Conservation (phyloP, 2,113 vertebrate species). For the Perca fluviatilis region DNA sequence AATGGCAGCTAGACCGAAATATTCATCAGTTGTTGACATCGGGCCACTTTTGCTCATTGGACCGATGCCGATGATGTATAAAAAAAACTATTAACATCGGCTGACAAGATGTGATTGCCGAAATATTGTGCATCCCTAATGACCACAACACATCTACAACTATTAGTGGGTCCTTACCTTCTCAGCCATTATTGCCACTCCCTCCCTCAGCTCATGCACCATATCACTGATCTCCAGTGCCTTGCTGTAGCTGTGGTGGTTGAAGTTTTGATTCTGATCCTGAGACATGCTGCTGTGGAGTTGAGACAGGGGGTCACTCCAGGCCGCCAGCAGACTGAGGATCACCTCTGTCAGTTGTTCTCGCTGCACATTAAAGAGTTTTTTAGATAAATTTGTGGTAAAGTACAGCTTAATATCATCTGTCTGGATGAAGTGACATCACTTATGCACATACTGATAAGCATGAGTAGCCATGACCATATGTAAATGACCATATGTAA, state of each 20-base stretch:
- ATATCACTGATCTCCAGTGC: conserved; percentile 82
- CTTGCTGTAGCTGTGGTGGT: conserved; percentile 77
- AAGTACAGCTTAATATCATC: not conserved
- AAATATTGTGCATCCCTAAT: too few relatives aligned
- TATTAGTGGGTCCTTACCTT: conserved; percentile 61
- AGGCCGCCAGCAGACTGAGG: conserved; percentile 79
- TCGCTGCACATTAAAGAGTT: conserved; percentile 58
- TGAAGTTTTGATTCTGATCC: conserved; percentile 72
- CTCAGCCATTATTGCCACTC: conserved; percentile 80
- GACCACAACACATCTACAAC: not conserved
- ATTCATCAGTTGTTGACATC: too few relatives aligned
- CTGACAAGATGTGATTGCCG: too few relatives aligned
- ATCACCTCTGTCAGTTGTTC: conserved; percentile 82
- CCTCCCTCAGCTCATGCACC: conserved; percentile 78
- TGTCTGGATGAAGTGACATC: not conserved
- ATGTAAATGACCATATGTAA: not conserved
- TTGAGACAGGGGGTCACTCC: conserved; percentile 80
- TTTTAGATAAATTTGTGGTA: not conserved
- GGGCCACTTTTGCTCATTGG: too few relatives aligned
- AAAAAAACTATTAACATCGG: too few relatives aligned
- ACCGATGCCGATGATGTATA: too few relatives aligned
- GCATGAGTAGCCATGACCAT: not conserved
- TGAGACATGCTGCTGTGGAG: conserved; percentile 69
- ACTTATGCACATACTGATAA: not conserved
- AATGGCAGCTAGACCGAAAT: too few relatives aligned